phyloP scores from a whole-genome alignment of 2,797 vertebrate genomes.

The Enteromius trimaculatus region DNA sequence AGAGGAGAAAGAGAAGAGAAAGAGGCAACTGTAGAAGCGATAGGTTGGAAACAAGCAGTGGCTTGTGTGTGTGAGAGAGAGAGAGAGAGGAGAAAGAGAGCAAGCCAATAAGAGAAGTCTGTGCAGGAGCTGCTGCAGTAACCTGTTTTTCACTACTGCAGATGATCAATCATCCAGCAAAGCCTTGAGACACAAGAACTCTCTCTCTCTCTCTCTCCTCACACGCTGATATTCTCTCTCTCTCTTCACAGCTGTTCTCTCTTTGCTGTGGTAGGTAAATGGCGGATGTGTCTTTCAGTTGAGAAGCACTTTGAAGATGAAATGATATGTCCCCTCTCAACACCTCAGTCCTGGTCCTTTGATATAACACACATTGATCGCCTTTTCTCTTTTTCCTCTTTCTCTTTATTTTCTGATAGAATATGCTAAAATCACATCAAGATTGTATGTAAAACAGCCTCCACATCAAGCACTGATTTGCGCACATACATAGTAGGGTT shows the following conservation, averaged over 20 bases:
- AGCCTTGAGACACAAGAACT: conserved; percentile 60
- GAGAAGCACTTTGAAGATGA: conserved; percentile 75
- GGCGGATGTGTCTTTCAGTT: conserved; percentile 63
- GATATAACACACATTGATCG: conserved; percentile 63
- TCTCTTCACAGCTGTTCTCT: conserved; percentile 12
- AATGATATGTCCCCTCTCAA: conserved; percentile 70
- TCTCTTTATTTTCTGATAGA: background rate
- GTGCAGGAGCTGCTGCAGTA: conserved; percentile 66
- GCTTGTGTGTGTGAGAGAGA: conserved; percentile 6
- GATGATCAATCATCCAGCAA: conserved; percentile 68
- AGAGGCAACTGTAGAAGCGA: conserved; percentile 44
- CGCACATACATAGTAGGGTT: background rate
- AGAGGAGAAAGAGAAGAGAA: conserved; percentile 1
- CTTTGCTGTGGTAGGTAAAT: conserved; percentile 41
- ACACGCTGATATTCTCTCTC: conserved; percentile 25
- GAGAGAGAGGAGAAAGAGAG: conserved; percentile 34
- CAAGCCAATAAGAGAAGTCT: conserved; percentile 58
- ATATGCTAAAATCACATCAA: background rate
- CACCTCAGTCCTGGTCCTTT: conserved; percentile 69
- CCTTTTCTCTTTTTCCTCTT: conserved; percentile 59
- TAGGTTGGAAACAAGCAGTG: conserved; percentile 37
- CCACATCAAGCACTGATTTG: background rate
- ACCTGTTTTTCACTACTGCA: conserved; percentile 68
- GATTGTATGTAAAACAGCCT: conserved; percentile 3
- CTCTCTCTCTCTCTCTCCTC: conserved; percentile 14